Evolutionary conservation across 2,888 invertebrate genomes (phyloP).

Genomic region (Aleiodes leptofemur): DNA sequence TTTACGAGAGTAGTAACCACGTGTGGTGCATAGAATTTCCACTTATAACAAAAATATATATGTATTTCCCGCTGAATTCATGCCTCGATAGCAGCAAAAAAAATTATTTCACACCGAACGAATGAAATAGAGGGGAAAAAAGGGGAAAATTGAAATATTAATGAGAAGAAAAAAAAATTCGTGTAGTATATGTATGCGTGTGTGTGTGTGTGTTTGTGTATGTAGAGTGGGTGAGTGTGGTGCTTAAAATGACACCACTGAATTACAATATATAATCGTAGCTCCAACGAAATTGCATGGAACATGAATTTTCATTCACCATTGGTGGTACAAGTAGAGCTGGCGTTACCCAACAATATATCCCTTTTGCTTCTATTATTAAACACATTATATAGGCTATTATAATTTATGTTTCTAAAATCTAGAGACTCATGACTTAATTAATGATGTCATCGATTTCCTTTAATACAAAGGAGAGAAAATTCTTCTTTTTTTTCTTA

Average conservation of each 20-base stretch:
- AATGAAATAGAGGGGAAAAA: conserved; percentile 5
- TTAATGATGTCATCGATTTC: conserved; percentile 4
- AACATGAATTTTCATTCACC: conserved; percentile 12
- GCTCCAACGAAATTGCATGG: conserved; percentile 32
- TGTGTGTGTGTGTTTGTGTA: background rate
- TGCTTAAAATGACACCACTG: conserved; percentile 24
- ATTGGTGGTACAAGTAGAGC: conserved; percentile 30
- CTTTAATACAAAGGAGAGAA: too few relatives aligned
- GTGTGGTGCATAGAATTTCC: background rate
- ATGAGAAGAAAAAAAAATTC: conserved; percentile 8
- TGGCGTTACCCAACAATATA: conserved; percentile 28
- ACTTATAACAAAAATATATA: background rate
- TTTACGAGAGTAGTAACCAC: background rate
- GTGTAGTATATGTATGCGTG: background rate
- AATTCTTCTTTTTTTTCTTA: too few relatives aligned
- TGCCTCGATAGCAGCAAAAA: conserved; percentile 27
- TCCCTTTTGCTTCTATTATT: conserved; percentile 34
- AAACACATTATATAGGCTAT: conserved; percentile 33
- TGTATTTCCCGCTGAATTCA: conserved; percentile 31
- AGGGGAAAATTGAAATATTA: conserved; percentile 8
- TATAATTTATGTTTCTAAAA: conserved; percentile 23
- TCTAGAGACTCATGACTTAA: background rate
- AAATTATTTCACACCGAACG: background rate
- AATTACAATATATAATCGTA: conserved; percentile 39
- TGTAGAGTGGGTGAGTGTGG: conserved; percentile 21